These are phyloP conservation scores for Drosophila mercatorum DNA, from an alignment of 2,888 invertebrate species.

Conservation along the genomic window DNA sequence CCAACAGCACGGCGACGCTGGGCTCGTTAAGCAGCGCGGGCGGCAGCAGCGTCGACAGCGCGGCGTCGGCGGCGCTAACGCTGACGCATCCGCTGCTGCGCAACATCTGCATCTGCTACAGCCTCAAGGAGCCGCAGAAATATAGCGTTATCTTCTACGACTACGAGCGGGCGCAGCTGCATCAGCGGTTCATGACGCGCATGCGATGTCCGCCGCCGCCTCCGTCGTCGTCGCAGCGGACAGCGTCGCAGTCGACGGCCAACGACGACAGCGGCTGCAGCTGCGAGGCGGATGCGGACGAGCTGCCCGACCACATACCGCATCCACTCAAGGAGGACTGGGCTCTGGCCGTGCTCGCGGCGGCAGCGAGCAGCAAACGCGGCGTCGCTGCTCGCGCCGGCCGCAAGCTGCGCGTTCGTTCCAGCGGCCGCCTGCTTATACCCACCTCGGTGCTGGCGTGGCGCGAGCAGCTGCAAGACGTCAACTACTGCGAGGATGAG, in stretches of 20 bases:
- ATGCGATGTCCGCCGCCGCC: conserved; percentile 45
- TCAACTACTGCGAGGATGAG: conserved; percentile 84
- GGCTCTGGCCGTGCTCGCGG: conserved; percentile 61
- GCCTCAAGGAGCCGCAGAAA: conserved; percentile 77
- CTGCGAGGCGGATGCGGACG: conserved; percentile 54
- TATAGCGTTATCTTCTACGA: conserved; percentile 83
- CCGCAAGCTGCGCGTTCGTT: conserved; percentile 64
- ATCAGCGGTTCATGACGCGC: conserved; percentile 71
- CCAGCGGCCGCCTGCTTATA: conserved; percentile 57
- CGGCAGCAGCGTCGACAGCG: conserved; percentile 25
- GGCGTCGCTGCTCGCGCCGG: conserved; percentile 55
- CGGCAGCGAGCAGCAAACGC: conserved; percentile 53
- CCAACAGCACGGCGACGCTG: conserved; percentile 80
- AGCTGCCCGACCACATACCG: conserved; percentile 40
- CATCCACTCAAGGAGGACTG: conserved; percentile 63
- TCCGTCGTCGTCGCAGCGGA: background rate
- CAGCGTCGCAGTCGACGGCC: background rate
- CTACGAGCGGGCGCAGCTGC: conserved; percentile 79
- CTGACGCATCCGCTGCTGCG: conserved; percentile 76
- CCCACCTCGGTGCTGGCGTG: conserved; percentile 83
- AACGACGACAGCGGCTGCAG: conserved; percentile 71
- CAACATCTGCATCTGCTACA: conserved; percentile 83
- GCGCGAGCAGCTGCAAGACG: conserved; percentile 82
- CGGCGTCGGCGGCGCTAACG: conserved; percentile 14
- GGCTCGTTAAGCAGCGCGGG: conserved; percentile 66